Conservation (phyloP, 2,797 vertebrate species). For the Echiichthys vipera region DNA sequence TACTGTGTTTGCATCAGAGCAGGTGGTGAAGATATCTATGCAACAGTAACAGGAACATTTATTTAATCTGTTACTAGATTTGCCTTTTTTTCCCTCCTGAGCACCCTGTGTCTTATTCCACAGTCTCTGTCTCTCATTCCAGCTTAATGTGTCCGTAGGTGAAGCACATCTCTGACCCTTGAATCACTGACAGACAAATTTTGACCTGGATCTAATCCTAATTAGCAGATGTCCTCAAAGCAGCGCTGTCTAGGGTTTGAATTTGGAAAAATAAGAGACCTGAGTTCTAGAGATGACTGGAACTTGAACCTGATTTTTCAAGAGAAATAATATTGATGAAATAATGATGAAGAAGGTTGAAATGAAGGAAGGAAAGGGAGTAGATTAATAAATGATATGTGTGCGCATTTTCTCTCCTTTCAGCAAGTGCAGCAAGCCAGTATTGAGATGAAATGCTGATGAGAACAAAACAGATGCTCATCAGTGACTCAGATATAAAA, state of each 20-base stretch:
- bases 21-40: constrained; percentile 40
- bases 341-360: constrained; percentile 64
- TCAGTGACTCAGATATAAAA: constrained; percentile 14
- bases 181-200: constrained; percentile 36
- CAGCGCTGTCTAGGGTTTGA: constrained; percentile 41
- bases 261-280: constrained; percentile 45
- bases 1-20: constrained; percentile 3
- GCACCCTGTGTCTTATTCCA: constrained; percentile 14
- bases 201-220: constrained; percentile 44
- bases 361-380: constrained; percentile 40
- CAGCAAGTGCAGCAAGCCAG: constrained; percentile 10
- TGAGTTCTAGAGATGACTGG: constrained; percentile 31
- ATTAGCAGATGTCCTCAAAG: constrained; percentile 50
- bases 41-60: constrained; percentile 16
- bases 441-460: constrained; percentile 30
- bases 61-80: constrained; percentile 29
- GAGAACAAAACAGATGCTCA: constrained; percentile 19
- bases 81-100: constrained; percentile 15
- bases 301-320: constrained; percentile 44
- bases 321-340: constrained; percentile 53
- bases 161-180: constrained; percentile 40
- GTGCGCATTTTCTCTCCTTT: constrained; percentile 35
- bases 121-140: constrained; percentile 2
- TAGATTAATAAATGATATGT: constrained; percentile 60
- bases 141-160: constrained; percentile 42